Base-by-base conservation (phyloP, 1,140 invertebrate genomes). In the Drosophila gunungcola region DNA sequence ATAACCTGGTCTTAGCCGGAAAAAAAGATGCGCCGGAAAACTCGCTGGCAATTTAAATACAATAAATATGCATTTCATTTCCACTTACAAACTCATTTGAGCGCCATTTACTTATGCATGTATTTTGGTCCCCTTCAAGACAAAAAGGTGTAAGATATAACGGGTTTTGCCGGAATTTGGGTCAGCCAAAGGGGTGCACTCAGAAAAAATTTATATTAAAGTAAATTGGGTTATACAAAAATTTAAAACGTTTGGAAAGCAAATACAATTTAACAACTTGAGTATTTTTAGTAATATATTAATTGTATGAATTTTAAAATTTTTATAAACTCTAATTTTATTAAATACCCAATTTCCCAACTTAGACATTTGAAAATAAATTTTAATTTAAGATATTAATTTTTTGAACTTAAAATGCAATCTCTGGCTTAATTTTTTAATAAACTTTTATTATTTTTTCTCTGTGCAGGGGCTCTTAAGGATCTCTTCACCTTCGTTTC, bases 11-110 rank as follows among this genome's bases (percentile, higher is more conserved):
- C 80, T 51, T 38, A 46, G 34, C 21, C 54, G 27, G 25, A 11
- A 45, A 21, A 13, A 67, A 51, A 56, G 49, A 69, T 45, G 16
- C 64, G 42, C 25, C 64, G 64, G 67, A 29, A 64, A 74, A 68
- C 43, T 69, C 58, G 70, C 51, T 68, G 69, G 79, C 75, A 82
- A 86, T 86, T 86, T 88, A 88, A 86, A 86, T 86, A 88, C 84
- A 88, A 86, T 86, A 86, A 86, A 86, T 86, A 88, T 86, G 83
- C 83, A 86, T 86, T 86, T 86, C 79, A 79, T 86, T 88, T 83
- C 75, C 83, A 86, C 84, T 86, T 88, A 83, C 84, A 86, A 86
- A 88, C 80, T 84, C 83, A 83, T 86, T 86, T 83, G 63, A 69
- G 82, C 78, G 62, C 75, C 78, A 76, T 82, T 78, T 82, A 79